Conservation (phyloP, 2,113 vertebrate species). For the Leptobrachium ailaonicum region DNA sequence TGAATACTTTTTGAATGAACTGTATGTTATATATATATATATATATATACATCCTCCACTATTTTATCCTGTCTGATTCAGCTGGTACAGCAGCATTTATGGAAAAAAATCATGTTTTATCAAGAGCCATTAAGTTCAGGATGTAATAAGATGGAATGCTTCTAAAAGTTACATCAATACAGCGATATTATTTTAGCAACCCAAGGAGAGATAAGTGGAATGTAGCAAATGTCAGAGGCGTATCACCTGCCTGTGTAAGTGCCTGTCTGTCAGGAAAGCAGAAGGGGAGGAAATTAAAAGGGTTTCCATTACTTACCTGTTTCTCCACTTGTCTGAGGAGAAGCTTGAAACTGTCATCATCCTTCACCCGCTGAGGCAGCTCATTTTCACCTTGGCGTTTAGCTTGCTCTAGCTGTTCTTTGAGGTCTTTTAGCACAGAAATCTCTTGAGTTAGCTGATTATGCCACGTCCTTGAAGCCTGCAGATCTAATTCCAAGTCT, state of each 20-base stretch:
- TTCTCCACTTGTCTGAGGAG: conserved; percentile 87
- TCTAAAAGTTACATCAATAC: conserved; percentile 4
- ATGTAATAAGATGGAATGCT: not conserved
- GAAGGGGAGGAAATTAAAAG: conserved; percentile 11
- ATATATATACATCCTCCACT: no score
- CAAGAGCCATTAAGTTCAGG: not conserved
- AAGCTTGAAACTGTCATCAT: conserved; percentile 86
- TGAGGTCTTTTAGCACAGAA: conserved; percentile 82
- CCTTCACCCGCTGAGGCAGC: conserved; percentile 81
- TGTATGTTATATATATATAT: no score
- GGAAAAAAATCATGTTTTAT: not conserved
- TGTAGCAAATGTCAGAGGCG: conserved; percentile 2
- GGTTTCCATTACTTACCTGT: conserved; percentile 69
- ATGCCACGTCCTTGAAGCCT: conserved; percentile 88
- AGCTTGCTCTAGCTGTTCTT: conserved; percentile 85
- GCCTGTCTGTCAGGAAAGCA: conserved; percentile 1
- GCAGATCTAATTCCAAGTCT: conserved; percentile 93
- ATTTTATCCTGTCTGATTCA: no score
- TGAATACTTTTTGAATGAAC: no score
- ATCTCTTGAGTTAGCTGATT: conserved; percentile 87
- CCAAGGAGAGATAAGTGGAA: conserved; percentile 16
- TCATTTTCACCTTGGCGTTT: conserved; percentile 80
- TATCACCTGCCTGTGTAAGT: conserved; percentile 9
- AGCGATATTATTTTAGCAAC: not conserved
- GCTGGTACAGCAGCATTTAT: not conserved